These are phyloP conservation scores for Equus quagga DNA, from an alignment of 2,113 vertebrate species.

Conservation along the genomic window DNA sequence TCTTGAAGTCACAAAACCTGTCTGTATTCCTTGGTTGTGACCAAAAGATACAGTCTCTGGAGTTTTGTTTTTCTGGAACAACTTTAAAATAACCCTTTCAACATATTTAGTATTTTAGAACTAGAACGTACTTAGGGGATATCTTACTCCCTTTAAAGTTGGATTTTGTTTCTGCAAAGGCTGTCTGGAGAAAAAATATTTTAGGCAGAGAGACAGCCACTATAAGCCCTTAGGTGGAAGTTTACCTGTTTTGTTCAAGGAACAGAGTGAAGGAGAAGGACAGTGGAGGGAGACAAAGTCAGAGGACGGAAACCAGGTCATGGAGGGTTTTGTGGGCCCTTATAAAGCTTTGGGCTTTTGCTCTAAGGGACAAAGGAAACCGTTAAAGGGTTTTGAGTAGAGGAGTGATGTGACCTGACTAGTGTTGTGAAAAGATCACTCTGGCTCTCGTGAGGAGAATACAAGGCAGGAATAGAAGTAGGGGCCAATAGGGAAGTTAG, in stretches of 20 bases:
- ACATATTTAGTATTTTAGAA: slow-evolving; percentile 29
- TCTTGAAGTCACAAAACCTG: not conserved
- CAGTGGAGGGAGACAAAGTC: not conserved
- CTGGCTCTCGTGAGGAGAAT: not conserved
- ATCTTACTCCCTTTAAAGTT: slow-evolving; percentile 15
- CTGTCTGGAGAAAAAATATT: not conserved
- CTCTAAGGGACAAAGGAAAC: not conserved
- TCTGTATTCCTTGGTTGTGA: not conserved
- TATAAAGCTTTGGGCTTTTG: not conserved
- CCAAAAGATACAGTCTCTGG: not conserved
- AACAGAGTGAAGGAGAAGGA: not conserved
- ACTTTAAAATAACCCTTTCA: slow-evolving; percentile 39
- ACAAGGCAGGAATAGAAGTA: not conserved
- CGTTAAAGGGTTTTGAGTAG: not conserved
- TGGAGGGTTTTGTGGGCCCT: not conserved
- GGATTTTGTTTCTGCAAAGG: slow-evolving; percentile 25
- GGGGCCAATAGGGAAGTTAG: not conserved
- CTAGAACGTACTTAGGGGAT: not conserved
- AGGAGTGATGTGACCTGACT: not conserved
- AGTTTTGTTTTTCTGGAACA: not conserved
- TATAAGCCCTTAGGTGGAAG: not conserved
- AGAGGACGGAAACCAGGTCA: not conserved
- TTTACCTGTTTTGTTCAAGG: not conserved
- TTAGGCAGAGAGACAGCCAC: not conserved
- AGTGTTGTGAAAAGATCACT: not conserved